A percentile compares a stretch with the other conserved stretches of the same genome.
Conservation (phyloP, 2,888 invertebrate genomes). For the Lochmaea crataegi region DNA sequence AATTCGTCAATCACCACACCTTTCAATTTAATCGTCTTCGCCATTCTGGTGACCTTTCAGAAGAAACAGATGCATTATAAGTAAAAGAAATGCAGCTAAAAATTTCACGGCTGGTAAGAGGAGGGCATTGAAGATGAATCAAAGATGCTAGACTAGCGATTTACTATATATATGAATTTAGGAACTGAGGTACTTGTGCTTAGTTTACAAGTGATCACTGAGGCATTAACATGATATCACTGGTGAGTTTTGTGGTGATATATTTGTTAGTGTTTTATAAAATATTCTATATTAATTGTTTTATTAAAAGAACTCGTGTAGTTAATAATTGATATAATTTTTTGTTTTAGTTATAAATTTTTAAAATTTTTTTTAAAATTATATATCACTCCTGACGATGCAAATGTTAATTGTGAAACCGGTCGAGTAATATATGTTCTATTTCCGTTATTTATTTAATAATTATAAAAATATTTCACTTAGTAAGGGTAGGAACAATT, state of each 20-base stretch:
- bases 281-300: background rate
- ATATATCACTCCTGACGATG: too few relatives aligned
- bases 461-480: too few relatives aligned
- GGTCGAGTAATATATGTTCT: too few relatives aligned
- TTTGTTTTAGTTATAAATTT: too few relatives aligned
- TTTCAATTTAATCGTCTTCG: slow-evolving; percentile 41
- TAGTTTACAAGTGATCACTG: slow-evolving; percentile 36
- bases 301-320: background rate
- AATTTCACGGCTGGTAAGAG: slow-evolving; percentile 41
- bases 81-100: slow-evolving; percentile 44
- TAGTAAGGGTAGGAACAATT: too few relatives aligned
- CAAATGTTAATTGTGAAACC: too few relatives aligned
- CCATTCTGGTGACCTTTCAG: slow-evolving; percentile 43
- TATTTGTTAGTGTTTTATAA: background rate
- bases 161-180: slow-evolving; percentile 39
- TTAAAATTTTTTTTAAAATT: too few relatives aligned
- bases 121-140: slow-evolving; percentile 29
- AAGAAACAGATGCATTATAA: slow-evolving; percentile 38
- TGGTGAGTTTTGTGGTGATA: slow-evolving; percentile 36
- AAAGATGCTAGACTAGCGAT: slow-evolving; percentile 30
- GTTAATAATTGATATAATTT: too few relatives aligned
- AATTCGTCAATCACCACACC: slow-evolving; percentile 38
- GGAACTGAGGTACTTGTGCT: slow-evolving; percentile 32
- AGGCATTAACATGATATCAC: slow-evolving; percentile 36
- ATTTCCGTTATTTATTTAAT: too few relatives aligned